Conservation (phyloP, 2,888 invertebrate genomes). For the Lordiphosa andalusiaca region DNA sequence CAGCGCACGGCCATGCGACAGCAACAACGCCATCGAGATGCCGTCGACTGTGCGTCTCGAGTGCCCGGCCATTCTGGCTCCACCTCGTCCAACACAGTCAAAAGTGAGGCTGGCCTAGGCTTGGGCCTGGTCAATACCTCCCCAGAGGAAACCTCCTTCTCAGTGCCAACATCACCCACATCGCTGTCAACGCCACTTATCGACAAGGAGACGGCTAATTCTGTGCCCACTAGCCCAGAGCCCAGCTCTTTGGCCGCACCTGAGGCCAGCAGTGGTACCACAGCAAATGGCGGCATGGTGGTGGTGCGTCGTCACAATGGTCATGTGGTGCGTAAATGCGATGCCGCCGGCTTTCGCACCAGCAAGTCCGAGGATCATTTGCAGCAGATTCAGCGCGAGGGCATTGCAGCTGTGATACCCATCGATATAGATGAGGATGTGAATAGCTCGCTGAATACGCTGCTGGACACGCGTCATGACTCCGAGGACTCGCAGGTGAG, state of each 20-base stretch:
- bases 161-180: constrained; percentile 81
- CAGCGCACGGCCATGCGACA: constrained; percentile 65
- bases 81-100: constrained; percentile 80
- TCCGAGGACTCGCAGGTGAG: constrained; percentile 81
- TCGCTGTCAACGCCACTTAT: constrained; percentile 81
- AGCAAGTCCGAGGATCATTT: constrained; percentile 96
- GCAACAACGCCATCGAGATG: constrained; percentile 62
- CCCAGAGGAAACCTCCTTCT: constrained; percentile 80
- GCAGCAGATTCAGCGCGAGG: constrained; percentile 83
- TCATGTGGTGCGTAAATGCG: constrained; percentile 80
- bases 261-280: constrained; percentile 82
- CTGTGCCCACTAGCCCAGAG: constrained; percentile 87
- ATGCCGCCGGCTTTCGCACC: constrained; percentile 88
- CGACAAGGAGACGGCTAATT: constrained; percentile 81
- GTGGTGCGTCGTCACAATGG: constrained; percentile 81
- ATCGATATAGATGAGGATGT: constrained; percentile 96
- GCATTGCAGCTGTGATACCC: constrained; percentile 89
- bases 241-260: constrained; percentile 71
- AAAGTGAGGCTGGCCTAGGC: constrained; percentile 64
- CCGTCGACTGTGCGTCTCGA: constrained; percentile 62
- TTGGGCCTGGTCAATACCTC: constrained; percentile 65
- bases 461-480: constrained; percentile 88
- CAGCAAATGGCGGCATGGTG: constrained; percentile 74
- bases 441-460: constrained; percentile 94
- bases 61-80: constrained; percentile 58